Conservation (phyloP, 2,113 vertebrate species). For the Podiceps cristatus region DNA sequence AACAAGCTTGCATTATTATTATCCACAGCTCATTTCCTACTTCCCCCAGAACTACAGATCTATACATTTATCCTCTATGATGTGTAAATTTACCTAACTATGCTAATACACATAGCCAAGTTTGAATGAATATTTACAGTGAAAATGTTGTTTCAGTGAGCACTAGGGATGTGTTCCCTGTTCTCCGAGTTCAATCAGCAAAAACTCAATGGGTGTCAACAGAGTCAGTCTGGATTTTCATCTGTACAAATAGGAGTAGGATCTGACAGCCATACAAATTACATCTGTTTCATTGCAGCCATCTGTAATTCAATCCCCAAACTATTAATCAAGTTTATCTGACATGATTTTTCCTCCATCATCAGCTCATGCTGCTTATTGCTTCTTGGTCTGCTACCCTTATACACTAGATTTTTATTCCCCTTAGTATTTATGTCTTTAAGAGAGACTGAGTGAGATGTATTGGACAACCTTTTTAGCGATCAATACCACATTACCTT, state of each 20-base stretch:
- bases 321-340: slow-evolving; percentile 56
- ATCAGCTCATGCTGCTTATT: not conserved
- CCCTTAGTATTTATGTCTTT: not conserved
- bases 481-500: not conserved
- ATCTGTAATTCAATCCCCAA: slow-evolving; percentile 47
- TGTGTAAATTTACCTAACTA: not conserved
- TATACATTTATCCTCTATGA: not conserved
- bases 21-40: not conserved
- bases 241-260: slow-evolving; percentile 6
- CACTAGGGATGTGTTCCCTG: not conserved
- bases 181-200: not conserved
- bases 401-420: not conserved
- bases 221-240: not conserved
- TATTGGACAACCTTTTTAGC: not conserved
- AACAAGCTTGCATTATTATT: not conserved
- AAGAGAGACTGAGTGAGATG: not conserved
- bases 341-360: slow-evolving; percentile 24
- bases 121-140: not conserved
- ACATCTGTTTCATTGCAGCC: slow-evolving; percentile 28
- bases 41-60: not conserved
- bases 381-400: slow-evolving; percentile 10
- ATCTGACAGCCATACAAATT: slow-evolving; percentile 58
- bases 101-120: not conserved
- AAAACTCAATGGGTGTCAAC: not conserved
- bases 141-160: not conserved